Percentiles rank a stretch among this genome's conserved stretches.
These are phyloP conservation scores for Elachura formosa DNA, from an alignment of 2,113 vertebrate species.

Conservation along the genomic window DNA sequence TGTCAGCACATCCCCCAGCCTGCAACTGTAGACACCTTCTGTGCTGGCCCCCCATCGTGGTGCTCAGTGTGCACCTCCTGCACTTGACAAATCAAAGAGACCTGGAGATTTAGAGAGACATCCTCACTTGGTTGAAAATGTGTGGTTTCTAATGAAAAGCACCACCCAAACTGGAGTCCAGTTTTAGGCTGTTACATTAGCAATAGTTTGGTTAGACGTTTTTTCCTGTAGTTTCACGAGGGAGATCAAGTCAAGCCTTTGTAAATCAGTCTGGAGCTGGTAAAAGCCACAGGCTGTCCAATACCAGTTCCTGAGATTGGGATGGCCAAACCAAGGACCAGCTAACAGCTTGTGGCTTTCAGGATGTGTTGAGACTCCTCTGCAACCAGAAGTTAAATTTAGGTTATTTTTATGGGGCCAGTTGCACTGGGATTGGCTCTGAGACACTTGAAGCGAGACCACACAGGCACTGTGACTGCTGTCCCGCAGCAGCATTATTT, in stretches of 20 bases:
- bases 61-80: not conserved
- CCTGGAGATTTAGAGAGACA: not conserved
- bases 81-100: rapidly evolving
- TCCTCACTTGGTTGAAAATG: not conserved
- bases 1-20: rapidly evolving
- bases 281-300: not conserved
- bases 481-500: not conserved
- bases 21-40: not conserved
- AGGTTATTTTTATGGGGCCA: not conserved
- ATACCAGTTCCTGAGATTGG: not conserved
- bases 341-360: not conserved
- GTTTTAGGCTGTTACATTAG: not conserved
- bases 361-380: not conserved
- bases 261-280: not conserved
- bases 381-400: not conserved
- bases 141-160: not conserved
- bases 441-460: not conserved
- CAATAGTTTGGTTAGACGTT: not conserved
- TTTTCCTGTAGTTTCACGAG: not conserved
- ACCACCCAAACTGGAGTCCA: not conserved
- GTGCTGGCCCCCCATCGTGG: not conserved
- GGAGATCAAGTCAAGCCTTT: not conserved
- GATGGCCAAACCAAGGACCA: not conserved
- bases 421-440: not conserved
- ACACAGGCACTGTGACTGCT: not conserved